Evolutionary conservation across 2,797 vertebrate species (phyloP).

Genomic region (Lacerta agilis): DNA sequence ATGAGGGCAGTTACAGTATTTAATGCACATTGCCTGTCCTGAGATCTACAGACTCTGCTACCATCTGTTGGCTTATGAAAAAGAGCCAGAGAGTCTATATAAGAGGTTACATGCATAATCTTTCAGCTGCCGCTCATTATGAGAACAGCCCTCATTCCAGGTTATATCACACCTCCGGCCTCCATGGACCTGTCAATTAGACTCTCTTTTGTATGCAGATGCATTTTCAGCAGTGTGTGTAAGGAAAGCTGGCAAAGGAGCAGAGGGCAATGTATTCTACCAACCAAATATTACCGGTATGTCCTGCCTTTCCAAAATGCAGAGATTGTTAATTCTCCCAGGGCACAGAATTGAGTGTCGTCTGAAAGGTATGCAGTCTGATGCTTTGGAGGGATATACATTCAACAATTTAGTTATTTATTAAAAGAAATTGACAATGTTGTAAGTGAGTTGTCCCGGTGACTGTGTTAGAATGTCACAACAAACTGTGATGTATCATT

Average conservation of each 20-base stretch:
- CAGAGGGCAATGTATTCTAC: background rate
- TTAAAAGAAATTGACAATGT: background rate
- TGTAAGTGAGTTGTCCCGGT: background rate
- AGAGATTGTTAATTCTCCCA: conserved; percentile 2
- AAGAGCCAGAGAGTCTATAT: conserved; percentile 52
- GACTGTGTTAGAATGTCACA: background rate
- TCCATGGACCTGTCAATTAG: conserved; percentile 51
- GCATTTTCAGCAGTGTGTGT: conserved; percentile 22
- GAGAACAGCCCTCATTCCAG: conserved; percentile 43
- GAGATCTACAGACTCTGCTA: conserved; percentile 71
- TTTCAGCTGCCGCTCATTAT: conserved; percentile 58
- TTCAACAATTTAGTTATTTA: background rate
- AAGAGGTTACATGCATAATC: conserved; percentile 47
- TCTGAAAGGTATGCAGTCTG: conserved; percentile 43
- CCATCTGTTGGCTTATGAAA: conserved; percentile 75
- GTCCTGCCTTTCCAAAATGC: background rate
- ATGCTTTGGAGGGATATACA: conserved; percentile 30
- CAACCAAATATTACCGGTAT: background rate
- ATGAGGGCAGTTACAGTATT: conserved; percentile 40
- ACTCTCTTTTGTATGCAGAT: conserved; percentile 46
- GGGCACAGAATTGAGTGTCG: conserved; percentile 10
- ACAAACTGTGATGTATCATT: background rate
- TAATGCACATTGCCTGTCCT: conserved; percentile 36
- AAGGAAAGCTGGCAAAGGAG: conserved; percentile 37
- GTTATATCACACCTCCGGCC: conserved; percentile 57